Evolutionary conservation across 2,888 invertebrate genomes (phyloP), one percentile per base, ranked within the genome.

Genomic region (Cordilura impudica): DNA sequence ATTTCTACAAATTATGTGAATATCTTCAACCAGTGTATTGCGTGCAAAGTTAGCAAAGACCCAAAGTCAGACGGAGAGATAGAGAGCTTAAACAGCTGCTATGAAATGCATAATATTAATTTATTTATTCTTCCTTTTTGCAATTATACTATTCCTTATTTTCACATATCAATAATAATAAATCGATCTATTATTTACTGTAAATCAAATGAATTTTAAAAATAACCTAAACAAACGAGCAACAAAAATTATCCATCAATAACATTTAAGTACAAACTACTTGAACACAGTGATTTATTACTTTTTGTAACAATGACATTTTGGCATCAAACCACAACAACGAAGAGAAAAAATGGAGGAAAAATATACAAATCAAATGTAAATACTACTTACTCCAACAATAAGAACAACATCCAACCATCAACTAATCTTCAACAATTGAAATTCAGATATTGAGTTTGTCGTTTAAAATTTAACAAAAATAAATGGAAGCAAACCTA

Each of bases 211-310:
- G 49, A 66, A 56, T 58, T 58, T 51, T 23, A 51, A 63, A 35
- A 26, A 54, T 12, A 72, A 14, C 45, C 16, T 29, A 47, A 54
- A 47, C 4, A 65, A 66, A 60, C 16, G 35, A 35, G 26, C 16
- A 56, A 45, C 58, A 67, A 71, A 79, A 79, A 75, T 79, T 79
- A 79, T 39, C 69, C 78, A 79, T 79, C 78, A 75, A 79, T 75
- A 79, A 79, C 75, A 75, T 79, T 79, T 71, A 71, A 79, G 70
- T 79, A 61, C 71, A 75, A 70, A 79, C 75, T 67, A 65, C 71
- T 71, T 58, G 49, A 61, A 58, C 61, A 75, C 12, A 29, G 71
- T 79, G 79, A 79, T 79, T 79, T 79, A 75, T 79, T 79, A 67
- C 71, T 63, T 66, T 49, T 66, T 18, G 47, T 63, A 61, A 72